Conservation (phyloP, 2,113 vertebrate genomes). For the Gobius niger region DNA sequence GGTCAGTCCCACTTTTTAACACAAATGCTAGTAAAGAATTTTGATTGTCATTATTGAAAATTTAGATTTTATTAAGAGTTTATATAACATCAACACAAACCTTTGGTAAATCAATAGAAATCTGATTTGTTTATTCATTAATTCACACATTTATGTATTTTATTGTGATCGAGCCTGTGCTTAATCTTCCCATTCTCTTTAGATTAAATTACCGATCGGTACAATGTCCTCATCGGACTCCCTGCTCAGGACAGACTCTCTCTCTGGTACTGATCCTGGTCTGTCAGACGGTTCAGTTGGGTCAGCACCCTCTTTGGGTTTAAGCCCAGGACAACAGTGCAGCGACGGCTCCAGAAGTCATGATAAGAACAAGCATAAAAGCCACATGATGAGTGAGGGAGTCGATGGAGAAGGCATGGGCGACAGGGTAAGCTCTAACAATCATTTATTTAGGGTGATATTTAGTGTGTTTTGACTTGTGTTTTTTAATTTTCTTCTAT, state of each 20-base stretch:
- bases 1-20: conserved; percentile 54
- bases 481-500: not conserved
- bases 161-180: not conserved
- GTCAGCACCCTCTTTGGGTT: conserved; percentile 78
- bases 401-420: conserved; percentile 64
- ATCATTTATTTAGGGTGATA: not conserved
- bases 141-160: not conserved
- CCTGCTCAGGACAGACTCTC: conserved; percentile 77
- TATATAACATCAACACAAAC: no score
- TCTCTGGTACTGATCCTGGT: conserved; percentile 79
- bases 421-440: conserved; percentile 55
- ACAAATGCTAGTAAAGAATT: not conserved
- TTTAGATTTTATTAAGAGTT: no score
- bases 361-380: conserved; percentile 87
- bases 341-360: conserved; percentile 81
- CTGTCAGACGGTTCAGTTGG: conserved; percentile 80
- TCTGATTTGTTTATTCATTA: no score
- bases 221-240: conserved; percentile 76
- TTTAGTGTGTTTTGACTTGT: not conserved
- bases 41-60: no score
- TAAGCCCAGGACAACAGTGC: conserved; percentile 78
- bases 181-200: not conserved
- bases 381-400: conserved; percentile 78
- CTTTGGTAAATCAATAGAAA: no score
- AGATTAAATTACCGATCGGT: conserved; percentile 79